A percentile compares a stretch with the other conserved stretches of the same genome.
Conservation (phyloP, 2,888 invertebrate species). For the Crematogaster levior region DNA sequence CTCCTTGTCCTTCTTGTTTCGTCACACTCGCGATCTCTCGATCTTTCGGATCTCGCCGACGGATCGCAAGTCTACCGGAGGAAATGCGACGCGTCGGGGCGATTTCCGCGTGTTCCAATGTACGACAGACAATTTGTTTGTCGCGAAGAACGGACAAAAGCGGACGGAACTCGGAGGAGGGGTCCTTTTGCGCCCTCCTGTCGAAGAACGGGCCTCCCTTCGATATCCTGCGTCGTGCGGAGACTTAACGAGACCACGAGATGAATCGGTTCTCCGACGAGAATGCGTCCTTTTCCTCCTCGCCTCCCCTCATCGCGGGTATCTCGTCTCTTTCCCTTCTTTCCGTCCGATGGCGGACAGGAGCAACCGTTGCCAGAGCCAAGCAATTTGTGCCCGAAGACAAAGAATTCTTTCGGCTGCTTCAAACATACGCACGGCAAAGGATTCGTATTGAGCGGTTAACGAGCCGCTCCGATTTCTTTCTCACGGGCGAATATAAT, state of each 20-base stretch:
- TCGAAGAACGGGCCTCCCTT: constrained; percentile 54
- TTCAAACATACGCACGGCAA: constrained; percentile 39
- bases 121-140: constrained; percentile 75
- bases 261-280: constrained; percentile 73
- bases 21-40: constrained; percentile 58
- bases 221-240: constrained; percentile 54
- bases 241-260: constrained; percentile 77
- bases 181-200: constrained; percentile 57
- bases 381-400: constrained; percentile 71
- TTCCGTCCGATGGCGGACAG: constrained; percentile 59
- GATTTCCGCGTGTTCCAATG: constrained; percentile 72
- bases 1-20: constrained; percentile 61
- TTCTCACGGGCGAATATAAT: constrained; percentile 6
- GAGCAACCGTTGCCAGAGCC: constrained; percentile 59
- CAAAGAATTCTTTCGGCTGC: constrained; percentile 68
- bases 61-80: constrained; percentile 52
- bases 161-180: constrained; percentile 36
- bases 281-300: constrained; percentile 66
- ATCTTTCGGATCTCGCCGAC: constrained; percentile 53
- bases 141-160: constrained; percentile 60
- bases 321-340: background rate
- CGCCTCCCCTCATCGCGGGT: constrained; percentile 25
- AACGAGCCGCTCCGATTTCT: constrained; percentile 67
- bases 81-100: constrained; percentile 55
- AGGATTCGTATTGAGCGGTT: constrained; percentile 61